Conservation (phyloP, 2,113 vertebrate genomes). For the Ptychochromis oligacanthus region DNA sequence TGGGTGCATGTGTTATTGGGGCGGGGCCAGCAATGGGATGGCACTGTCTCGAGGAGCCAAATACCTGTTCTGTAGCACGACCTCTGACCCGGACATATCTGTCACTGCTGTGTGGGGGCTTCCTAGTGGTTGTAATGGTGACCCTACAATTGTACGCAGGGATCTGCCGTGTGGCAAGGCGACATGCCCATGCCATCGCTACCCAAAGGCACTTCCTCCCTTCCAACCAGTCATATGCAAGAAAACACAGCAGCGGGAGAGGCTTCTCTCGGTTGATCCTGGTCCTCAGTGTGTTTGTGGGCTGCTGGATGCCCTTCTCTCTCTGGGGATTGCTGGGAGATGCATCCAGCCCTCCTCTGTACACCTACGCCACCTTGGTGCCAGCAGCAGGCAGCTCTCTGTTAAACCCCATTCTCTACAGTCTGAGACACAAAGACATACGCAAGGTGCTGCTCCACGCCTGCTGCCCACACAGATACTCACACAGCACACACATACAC, state of each 20-base stretch:
- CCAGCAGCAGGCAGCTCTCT: conserved; percentile 92
- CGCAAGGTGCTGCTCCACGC: conserved; percentile 88
- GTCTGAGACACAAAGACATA: conserved; percentile 93
- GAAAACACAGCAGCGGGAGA: conserved; percentile 62
- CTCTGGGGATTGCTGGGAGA: conserved; percentile 91
- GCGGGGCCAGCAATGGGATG: conserved; percentile 89
- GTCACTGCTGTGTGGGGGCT: conserved; percentile 85
- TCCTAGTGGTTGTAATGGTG: conserved; percentile 84
- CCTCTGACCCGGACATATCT: conserved; percentile 90
- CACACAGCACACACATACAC: conserved; percentile 79
- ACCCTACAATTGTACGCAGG: conserved; percentile 92
- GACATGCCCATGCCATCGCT: conserved; percentile 94
- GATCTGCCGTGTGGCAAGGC: conserved; percentile 88
- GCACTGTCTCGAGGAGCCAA: conserved; percentile 86
- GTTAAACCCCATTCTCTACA: conserved; percentile 94
- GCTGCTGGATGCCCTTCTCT: conserved; percentile 94
- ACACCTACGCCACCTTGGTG: conserved; percentile 89
- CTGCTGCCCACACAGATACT: conserved; percentile 82
- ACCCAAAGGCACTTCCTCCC: conserved; percentile 90
- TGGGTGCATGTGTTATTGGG: conserved; percentile 82
- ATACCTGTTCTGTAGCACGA: conserved; percentile 84
- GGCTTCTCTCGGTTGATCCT: conserved; percentile 81
- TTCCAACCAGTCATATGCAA: conserved; percentile 84
- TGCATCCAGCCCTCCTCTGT: conserved; percentile 82
- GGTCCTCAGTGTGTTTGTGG: conserved; percentile 89